These are phyloP conservation scores for Diarsia brunnea DNA, from an alignment of 2,888 invertebrate genomes.

Conservation along the genomic window DNA sequence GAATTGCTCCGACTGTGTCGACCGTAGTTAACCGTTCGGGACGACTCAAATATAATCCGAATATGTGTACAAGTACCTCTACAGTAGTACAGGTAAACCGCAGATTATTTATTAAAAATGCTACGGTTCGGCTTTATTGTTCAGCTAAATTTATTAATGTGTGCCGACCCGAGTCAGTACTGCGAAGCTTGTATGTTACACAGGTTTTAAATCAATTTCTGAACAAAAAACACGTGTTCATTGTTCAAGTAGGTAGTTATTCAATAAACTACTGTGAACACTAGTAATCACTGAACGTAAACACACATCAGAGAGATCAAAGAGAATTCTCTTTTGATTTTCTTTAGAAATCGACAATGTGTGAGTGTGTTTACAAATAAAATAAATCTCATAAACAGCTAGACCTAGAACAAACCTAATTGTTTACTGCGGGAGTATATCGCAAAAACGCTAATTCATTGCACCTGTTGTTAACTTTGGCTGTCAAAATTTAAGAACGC, in stretches of 20 bases:
- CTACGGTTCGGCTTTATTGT: no score
- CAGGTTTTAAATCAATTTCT: neutral
- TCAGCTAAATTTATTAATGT: no score
- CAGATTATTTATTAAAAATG: no score
- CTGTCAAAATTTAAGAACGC: neutral
- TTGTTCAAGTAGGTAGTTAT: neutral
- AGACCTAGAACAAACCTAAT: slow-evolving; percentile 18
- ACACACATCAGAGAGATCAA: slow-evolving; percentile 35
- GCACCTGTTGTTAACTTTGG: neutral
- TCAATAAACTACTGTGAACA: slow-evolving; percentile 15
- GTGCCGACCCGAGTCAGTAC: neutral
- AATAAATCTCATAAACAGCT: slow-evolving; percentile 7
- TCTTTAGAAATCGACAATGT: neutral
- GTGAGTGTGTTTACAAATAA: slow-evolving; percentile 25
- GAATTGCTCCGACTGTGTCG: no score
- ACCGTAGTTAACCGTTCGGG: neutral
- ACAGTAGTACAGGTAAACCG: no score
- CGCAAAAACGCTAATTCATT: neutral
- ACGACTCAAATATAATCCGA: neutral
- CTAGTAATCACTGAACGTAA: slow-evolving; percentile 25
- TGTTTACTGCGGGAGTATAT: slow-evolving; percentile 6
- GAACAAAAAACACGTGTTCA: slow-evolving; percentile 15
- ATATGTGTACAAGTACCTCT: no score
- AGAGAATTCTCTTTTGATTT: slow-evolving; percentile 28
- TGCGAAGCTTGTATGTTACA: neutral